Percentiles rank a stretch among this genome's conserved stretches.
phyloP scores from a whole-genome alignment of 2,888 invertebrate species.

The Vesta saturnalis region DNA sequence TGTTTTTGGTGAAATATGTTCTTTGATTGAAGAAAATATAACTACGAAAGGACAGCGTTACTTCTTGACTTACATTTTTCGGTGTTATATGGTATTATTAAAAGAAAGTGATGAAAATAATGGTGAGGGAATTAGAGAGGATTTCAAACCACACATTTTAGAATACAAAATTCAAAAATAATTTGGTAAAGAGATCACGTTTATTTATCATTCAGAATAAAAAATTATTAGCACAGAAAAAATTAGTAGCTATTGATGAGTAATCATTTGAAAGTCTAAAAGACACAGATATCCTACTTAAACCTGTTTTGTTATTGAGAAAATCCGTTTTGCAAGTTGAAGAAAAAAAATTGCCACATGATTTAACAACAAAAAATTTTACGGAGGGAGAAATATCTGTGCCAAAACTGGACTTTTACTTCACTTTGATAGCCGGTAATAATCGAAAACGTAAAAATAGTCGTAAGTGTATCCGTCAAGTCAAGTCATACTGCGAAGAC shows the following conservation, averaged over 20 bases:
- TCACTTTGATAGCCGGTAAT: neutral
- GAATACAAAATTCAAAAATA: neutral
- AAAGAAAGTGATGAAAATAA: neutral
- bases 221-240: neutral
- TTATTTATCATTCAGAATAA: neutral
- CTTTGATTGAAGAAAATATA: neutral
- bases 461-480: neutral
- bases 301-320: neutral
- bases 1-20: neutral
- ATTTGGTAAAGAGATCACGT: neutral
- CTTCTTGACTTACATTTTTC: neutral
- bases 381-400: neutral
- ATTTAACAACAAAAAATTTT: neutral
- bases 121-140: neutral
- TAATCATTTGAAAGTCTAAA: neutral
- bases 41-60: neutral
- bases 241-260: neutral
- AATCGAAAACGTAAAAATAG: neutral
- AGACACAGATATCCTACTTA: neutral
- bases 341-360: neutral
- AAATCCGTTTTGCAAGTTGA: neutral
- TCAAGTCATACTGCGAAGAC: neutral
- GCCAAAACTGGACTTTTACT: neutral
- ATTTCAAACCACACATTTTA: neutral
- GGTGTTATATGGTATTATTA: neutral